phyloP scores from a whole-genome alignment of 2,797 vertebrate species.

The Crocodylus rhombifer region DNA sequence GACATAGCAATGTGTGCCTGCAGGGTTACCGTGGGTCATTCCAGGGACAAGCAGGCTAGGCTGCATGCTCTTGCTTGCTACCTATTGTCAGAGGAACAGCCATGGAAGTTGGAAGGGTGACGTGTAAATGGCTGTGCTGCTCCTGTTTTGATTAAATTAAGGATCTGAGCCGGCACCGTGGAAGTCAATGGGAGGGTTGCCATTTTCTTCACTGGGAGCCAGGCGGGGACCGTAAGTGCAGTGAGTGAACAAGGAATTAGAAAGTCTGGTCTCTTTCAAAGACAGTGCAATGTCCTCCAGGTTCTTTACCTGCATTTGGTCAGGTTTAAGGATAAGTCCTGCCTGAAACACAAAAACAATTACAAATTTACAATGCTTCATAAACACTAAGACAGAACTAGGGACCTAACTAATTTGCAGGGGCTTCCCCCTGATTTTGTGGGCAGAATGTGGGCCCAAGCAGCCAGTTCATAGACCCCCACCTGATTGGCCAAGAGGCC shows the following conservation, averaged over 20 bases:
- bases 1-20: too few relatives aligned
- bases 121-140: too few relatives aligned
- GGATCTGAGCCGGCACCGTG: neutral
- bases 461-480: too few relatives aligned
- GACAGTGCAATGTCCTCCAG: neutral
- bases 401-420: too few relatives aligned
- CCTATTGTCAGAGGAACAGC: too few relatives aligned
- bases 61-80: too few relatives aligned
- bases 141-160: neutral
- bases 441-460: too few relatives aligned
- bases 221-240: neutral
- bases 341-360: slow-evolving; percentile 85
- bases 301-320: slow-evolving; percentile 94
- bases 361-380: slow-evolving; percentile 37
- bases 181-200: neutral
- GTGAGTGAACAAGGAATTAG: neutral
- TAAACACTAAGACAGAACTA: neutral
- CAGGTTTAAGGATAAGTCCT: slow-evolving; percentile 88
- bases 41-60: too few relatives aligned
- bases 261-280: neutral
- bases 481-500: too few relatives aligned
- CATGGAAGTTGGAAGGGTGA: too few relatives aligned
- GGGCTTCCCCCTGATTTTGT: too few relatives aligned
- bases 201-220: neutral
- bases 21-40: too few relatives aligned